Conservation (phyloP, 1,140 invertebrate genomes). For the Drosophila busckii region DNA sequence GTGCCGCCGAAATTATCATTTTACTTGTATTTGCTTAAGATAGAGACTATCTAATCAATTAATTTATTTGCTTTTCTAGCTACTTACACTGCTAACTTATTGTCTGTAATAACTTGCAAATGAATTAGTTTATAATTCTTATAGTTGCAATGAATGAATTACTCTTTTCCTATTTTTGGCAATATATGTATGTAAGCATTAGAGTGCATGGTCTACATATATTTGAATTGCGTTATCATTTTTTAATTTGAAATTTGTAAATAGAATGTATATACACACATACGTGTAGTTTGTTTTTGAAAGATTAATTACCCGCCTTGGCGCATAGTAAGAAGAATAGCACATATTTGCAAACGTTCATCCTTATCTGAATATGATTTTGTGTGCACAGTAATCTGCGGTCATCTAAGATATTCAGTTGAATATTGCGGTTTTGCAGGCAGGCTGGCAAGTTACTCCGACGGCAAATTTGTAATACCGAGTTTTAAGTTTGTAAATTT, state of each 20-base stretch:
- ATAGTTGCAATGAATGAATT: too few species aligned
- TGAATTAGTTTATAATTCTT: too few species aligned
- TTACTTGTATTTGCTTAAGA: conserved; percentile 24
- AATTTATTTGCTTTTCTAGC: conserved; percentile 21
- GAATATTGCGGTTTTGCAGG: conserved; percentile 39
- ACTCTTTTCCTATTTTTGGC: too few species aligned
- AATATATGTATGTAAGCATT: too few species aligned
- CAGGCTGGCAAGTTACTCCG: conserved; percentile 22
- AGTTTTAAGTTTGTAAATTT: conserved; percentile 7
- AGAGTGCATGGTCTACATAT: too few species aligned
- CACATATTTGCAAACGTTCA: conserved; percentile 51
- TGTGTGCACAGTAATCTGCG: conserved; percentile 65
- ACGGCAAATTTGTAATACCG: conserved; percentile 11
- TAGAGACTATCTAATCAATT: conserved; percentile 30
- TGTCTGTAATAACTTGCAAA: neutral
- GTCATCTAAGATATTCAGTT: conserved; percentile 67
- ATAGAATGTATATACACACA: neutral
- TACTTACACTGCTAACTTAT: conserved; percentile 18
- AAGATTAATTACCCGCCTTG: conserved; percentile 40
- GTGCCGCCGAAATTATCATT: conserved; percentile 13
- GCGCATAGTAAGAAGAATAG: conserved; percentile 43
- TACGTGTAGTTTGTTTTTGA: conserved; percentile 30
- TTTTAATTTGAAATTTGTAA: too few species aligned
- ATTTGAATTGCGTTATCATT: too few species aligned
- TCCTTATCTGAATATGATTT: conserved; percentile 63